Base-by-base conservation (phyloP, 2,888 invertebrate species). In the Busseola fusca region DNA sequence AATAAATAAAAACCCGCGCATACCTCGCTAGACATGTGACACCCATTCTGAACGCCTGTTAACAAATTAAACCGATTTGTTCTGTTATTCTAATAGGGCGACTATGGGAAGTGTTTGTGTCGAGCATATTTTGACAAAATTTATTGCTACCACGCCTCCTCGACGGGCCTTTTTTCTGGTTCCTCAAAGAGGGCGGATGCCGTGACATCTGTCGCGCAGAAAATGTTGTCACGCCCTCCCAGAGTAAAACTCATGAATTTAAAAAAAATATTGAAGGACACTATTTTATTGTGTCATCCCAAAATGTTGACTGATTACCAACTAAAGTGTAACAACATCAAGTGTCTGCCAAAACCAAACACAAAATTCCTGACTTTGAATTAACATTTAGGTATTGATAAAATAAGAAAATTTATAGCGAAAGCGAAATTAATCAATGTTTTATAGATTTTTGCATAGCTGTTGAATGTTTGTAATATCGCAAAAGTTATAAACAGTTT, bases 91-190 rank as follows among this genome's bases (percentile, higher is more conserved):
- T 95, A 95, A 95, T 94, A 92, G 93, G 91, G 93, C 87, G 89
- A 89, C 87, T 91, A 93, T 93, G 94, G 94, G 95, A 95, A 94
- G 94, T 95, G 94, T 94, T 94, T 93, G 91, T 90, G 92, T 93
- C 91, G 88, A 92, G 93, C 91, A 93, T 96, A 95, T 95, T 96
- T 95, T 95, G 96, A 95, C 95, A 91, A 94, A 94, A 96, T 96
- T 96, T 96, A 96, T 96, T 93, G 89, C 92, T 86, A 92, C 95
- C 96, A 94, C 96, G 95, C 96, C 96, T 95, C 88, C 92, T 88
- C 78, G 88, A 85, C 90, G 88, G 87, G 87, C 88, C 64, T 94
- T 95, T 94, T 94, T 91, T 87, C 85, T 83, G 85, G 87, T 81
- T 84, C 84, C 87, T 85, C 81, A 85, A 81, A 78, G 87, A 89